A percentile compares a stretch with the other conserved stretches of the same genome.
These are phyloP conservation scores for Sitta carolinensis DNA, from an alignment of 2,797 vertebrate genomes.

Conservation along the genomic window DNA sequence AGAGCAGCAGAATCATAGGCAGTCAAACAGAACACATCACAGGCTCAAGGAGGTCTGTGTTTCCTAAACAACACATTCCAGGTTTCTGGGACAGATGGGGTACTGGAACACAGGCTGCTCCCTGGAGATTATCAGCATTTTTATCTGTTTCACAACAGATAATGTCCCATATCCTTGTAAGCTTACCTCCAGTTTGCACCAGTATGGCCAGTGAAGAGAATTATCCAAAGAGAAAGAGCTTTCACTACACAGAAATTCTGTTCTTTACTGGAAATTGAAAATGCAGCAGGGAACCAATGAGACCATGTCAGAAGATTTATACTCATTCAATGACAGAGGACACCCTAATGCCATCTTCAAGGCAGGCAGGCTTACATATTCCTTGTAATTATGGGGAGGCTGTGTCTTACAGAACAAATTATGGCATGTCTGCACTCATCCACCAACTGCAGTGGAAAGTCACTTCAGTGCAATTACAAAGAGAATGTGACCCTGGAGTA, in stretches of 20 bases:
- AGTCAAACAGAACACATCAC: background rate
- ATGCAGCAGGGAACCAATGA: background rate
- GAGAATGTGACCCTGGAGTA: background rate
- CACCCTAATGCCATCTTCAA: background rate
- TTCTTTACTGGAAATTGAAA: background rate
- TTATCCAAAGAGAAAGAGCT: background rate
- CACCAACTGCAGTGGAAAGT: background rate
- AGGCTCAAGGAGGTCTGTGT: background rate
- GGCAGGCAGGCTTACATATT: background rate
- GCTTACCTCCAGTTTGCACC: background rate
- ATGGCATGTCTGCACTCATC: background rate
- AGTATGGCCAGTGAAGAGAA: background rate
- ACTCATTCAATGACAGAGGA: background rate
- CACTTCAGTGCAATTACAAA: constrained; percentile 10
- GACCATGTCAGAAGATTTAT: background rate
- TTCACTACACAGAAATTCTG: background rate
- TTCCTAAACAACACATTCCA: background rate
- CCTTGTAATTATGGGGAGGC: constrained; percentile 10
- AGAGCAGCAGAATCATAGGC: rapidly evolving
- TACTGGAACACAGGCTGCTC: background rate
- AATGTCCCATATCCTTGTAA: background rate
- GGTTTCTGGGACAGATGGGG: background rate
- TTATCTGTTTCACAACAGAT: background rate
- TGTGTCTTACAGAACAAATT: background rate
- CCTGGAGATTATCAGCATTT: background rate